Percentiles rank a stretch among this genome's conserved stretches.
Evolutionary conservation across 1,140 invertebrate genomes (phyloP).

Genomic region (Calliphora vicina): DNA sequence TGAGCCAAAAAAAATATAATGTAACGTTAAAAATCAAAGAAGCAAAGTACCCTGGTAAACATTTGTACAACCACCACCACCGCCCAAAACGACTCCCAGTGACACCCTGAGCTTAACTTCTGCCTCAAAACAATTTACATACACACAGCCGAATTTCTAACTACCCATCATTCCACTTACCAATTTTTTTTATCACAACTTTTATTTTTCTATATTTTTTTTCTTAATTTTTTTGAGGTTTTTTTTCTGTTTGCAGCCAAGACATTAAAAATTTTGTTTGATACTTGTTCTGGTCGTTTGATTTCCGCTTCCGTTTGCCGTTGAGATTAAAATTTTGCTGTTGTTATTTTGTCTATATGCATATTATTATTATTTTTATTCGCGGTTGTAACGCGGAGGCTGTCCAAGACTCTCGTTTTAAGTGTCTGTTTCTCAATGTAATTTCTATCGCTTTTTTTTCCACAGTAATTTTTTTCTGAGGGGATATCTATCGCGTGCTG

Average conservation of each 20-base stretch:
- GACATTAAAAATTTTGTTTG: slow-evolving; percentile 62
- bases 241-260: neutral
- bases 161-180: neutral
- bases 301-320: slow-evolving; percentile 63
- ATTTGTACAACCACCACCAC: slow-evolving; percentile 15
- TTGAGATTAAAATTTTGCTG: slow-evolving; percentile 60
- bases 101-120: neutral
- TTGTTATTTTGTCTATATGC: slow-evolving; percentile 47
- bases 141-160: neutral
- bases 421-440: slow-evolving; percentile 46
- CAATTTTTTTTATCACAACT: slow-evolving; percentile 18
- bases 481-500: slow-evolving; percentile 17
- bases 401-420: slow-evolving; percentile 40
- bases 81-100: neutral
- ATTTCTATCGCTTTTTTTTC: slow-evolving; percentile 38
- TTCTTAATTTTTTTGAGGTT: slow-evolving; percentile 2
- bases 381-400: slow-evolving; percentile 40
- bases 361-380: slow-evolving; percentile 39
- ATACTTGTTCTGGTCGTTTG: slow-evolving; percentile 62
- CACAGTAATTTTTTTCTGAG: slow-evolving; percentile 17
- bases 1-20: slow-evolving; percentile 49
- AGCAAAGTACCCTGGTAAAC: neutral
- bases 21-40: neutral
- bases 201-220: slow-evolving; percentile 31
- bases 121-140: neutral